Conservation (phyloP, 1,140 invertebrate genomes). For the Cydia strobilella region DNA sequence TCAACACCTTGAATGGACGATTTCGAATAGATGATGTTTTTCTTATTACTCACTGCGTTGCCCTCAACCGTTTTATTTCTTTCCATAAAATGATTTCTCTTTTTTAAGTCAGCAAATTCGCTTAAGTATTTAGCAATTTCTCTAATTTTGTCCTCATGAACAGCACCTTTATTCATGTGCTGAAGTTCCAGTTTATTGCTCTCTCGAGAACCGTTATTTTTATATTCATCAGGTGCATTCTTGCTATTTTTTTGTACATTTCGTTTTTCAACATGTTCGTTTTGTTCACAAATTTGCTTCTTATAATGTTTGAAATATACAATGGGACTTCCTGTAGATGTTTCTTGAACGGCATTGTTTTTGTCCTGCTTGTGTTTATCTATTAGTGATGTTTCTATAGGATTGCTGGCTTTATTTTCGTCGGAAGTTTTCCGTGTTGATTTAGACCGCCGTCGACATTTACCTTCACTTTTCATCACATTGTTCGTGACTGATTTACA, state of each 20-base stretch:
- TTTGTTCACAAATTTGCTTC: neutral
- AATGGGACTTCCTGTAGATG: neutral
- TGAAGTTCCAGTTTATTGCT: neutral
- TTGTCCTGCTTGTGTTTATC: neutral
- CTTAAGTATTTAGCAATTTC: constrained; percentile 43
- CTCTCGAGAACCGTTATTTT: neutral
- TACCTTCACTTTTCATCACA: neutral
- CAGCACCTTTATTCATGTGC: neutral
- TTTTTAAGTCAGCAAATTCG: constrained; percentile 34
- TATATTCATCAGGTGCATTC: neutral
- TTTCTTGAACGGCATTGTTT: neutral
- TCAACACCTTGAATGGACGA: constrained; percentile 71
- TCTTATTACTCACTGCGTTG: constrained; percentile 37
- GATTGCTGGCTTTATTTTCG: neutral
- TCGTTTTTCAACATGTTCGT: neutral
- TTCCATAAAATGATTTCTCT: constrained; percentile 32
- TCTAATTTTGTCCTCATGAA: constrained; percentile 36
- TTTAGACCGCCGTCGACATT: neutral
- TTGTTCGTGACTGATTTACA: neutral
- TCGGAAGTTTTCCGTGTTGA: neutral
- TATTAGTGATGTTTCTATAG: neutral
- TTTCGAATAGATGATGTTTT: constrained; percentile 48
- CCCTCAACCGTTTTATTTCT: neutral
- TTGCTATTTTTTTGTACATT: neutral
- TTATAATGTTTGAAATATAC: neutral